Evolutionary conservation across 2,113 vertebrate genomes (phyloP).

Genomic region (Felis chaus): DNA sequence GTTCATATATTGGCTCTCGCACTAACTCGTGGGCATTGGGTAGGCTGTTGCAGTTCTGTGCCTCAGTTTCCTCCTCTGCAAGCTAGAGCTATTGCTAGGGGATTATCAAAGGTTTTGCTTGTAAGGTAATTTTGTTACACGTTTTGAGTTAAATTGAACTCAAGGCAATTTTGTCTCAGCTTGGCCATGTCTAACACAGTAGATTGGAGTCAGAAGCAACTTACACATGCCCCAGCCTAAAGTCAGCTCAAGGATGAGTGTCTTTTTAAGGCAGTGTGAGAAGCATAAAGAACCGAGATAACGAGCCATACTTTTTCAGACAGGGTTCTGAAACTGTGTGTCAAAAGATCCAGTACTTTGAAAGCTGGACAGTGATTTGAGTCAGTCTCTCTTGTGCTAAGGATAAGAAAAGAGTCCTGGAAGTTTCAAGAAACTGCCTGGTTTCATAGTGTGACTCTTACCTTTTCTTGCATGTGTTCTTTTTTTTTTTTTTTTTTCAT

Average conservation of each 20-base stretch:
- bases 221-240: neutral
- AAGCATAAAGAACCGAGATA: neutral
- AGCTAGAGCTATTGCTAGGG: neutral
- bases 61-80: constrained; percentile 36
- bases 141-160: neutral
- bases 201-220: neutral
- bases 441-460: constrained; percentile 23
- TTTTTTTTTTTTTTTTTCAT: constrained; percentile 46
- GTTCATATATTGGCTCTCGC: neutral
- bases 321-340: neutral
- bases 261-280: neutral
- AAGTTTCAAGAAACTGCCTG: constrained; percentile 28
- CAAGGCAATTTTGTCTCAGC: neutral
- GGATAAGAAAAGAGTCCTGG: neutral
- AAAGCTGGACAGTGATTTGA: constrained; percentile 41
- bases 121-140: neutral
- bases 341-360: constrained; percentile 18
- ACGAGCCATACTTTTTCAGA: neutral
- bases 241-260: neutral
- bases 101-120: neutral
- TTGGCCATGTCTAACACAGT: neutral
- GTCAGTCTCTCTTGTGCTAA: constrained; percentile 39
- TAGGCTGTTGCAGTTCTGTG: neutral
- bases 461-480: constrained; percentile 19
- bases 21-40: neutral